Evolutionary conservation across 2,888 invertebrate species (phyloP).

Genomic region (Diabrotica balteata): DNA sequence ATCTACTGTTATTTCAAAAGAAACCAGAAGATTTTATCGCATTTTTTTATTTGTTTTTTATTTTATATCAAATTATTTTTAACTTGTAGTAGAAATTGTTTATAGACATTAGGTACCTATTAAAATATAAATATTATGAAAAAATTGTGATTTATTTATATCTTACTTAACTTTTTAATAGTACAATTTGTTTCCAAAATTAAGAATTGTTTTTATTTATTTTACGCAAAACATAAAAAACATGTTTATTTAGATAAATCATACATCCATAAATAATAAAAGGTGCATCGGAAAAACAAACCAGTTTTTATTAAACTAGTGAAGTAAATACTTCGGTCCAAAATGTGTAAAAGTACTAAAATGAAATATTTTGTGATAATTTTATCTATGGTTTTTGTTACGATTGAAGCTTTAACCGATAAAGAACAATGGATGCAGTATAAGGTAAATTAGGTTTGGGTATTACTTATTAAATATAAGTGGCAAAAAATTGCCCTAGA

Average conservation of each 20-base stretch:
- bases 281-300: background rate
- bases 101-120: no score
- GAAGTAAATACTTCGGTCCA: background rate
- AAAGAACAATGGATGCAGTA: conserved; percentile 1
- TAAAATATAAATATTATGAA: no score
- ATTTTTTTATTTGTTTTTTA: no score
- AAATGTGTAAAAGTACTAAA: background rate
- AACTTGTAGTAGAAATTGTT: no score
- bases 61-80: no score
- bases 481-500: no score
- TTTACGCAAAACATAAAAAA: background rate
- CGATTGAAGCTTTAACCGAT: background rate
- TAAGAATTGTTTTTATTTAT: background rate
- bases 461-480: no score
- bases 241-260: background rate
- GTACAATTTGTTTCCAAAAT: background rate
- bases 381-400: background rate
- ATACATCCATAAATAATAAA: background rate
- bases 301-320: background rate
- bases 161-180: no score
- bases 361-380: conserved; percentile 1
- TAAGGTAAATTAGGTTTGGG: background rate
- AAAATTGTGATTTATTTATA: no score
- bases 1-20: no score
- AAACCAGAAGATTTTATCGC: no score